These are phyloP conservation scores for Atethmia centrago DNA, from an alignment of 2,888 invertebrate species.

Conservation along the genomic window DNA sequence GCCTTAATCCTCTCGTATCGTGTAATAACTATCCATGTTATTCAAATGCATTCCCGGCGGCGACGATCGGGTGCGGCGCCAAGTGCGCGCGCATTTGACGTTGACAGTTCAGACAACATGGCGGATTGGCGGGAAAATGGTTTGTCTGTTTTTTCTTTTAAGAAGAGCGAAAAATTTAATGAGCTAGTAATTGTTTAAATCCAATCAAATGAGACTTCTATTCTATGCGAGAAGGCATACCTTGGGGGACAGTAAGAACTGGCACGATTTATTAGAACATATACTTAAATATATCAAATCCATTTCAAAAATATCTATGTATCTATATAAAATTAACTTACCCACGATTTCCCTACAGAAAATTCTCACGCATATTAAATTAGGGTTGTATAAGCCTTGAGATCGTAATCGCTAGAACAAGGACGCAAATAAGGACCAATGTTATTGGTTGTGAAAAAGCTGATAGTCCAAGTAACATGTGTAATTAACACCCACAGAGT, in stretches of 20 bases:
- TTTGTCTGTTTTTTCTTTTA: conserved; percentile 37
- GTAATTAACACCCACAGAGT: conserved; percentile 34
- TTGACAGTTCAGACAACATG: conserved; percentile 68
- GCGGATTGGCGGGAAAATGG: conserved; percentile 63
- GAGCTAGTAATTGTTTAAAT: background rate
- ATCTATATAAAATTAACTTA: background rate
- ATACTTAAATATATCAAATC: background rate
- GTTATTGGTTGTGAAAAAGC: conserved; percentile 12
- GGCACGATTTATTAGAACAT: background rate
- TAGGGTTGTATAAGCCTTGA: background rate
- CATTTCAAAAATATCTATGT: background rate
- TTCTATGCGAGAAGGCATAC: background rate
- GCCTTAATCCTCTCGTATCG: conserved; percentile 38
- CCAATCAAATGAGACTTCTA: background rate
- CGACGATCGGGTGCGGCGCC: conserved; percentile 64
- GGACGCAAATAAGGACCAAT: conserved; percentile 1
- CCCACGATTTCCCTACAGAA: background rate
- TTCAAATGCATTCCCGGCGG: conserved; percentile 74
- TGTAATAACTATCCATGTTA: conserved; percentile 74
- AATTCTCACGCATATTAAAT: background rate
- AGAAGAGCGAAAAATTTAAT: conserved; percentile 20
- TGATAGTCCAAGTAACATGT: conserved; percentile 1
- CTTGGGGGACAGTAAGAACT: no score
- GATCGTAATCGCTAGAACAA: background rate
- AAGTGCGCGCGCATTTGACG: conserved; percentile 67